Conservation (phyloP, 1,140 invertebrate genomes). For the Drosophila nannoptera region DNA sequence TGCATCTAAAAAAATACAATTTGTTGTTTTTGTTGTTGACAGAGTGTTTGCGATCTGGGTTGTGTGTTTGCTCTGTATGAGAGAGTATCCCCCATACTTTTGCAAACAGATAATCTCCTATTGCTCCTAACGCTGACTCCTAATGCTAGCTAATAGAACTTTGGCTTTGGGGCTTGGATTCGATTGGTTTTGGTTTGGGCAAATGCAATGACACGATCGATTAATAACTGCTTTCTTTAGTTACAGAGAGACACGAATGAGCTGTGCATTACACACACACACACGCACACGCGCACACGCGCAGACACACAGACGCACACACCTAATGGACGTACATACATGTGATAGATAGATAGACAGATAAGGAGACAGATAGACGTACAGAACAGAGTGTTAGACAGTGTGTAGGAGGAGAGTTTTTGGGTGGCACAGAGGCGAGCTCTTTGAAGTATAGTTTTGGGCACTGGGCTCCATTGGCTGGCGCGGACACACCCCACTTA, state of each 20-base stretch:
- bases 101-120: no score
- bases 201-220: conserved; percentile 61
- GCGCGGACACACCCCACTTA: conserved; percentile 82
- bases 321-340: no score
- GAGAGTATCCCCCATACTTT: no score
- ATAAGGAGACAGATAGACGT: conserved; percentile 30
- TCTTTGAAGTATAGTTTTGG: conserved; percentile 47
- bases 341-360: conserved; percentile 37
- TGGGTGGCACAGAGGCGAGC: conserved; percentile 42
- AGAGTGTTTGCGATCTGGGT: conserved; percentile 3
- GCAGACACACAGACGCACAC: no score
- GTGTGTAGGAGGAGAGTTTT: conserved; percentile 22
- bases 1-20: conserved; percentile 85
- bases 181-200: conserved; percentile 11
- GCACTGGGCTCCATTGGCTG: conserved; percentile 27
- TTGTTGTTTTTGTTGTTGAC: conserved; percentile 27
- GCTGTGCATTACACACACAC: conserved; percentile 24
- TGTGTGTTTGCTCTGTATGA: not conserved
- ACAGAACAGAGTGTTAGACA: conserved; percentile 37
- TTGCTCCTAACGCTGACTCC: conserved; percentile 9
- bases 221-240: conserved; percentile 46
- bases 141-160: conserved; percentile 63
- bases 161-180: conserved; percentile 50
- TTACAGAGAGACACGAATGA: conserved; percentile 48
- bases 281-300: no score